These are phyloP conservation scores for Leptodactylus fuscus DNA, from an alignment of 2,113 vertebrate species.

Conservation along the genomic window DNA sequence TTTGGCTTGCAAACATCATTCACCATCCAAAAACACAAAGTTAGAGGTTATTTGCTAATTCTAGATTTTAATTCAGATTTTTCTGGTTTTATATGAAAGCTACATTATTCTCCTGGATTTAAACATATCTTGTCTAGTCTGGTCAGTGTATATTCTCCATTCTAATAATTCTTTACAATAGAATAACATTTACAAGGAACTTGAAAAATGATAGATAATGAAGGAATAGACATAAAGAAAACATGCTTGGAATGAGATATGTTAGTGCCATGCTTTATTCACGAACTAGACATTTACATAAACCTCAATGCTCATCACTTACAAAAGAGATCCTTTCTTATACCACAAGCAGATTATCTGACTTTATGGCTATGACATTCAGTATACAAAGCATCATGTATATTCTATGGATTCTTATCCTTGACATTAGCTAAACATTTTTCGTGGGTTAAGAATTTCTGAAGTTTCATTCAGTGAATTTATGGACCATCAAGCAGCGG, in stretches of 20 bases:
- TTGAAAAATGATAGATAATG: neutral
- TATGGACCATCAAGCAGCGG: too few relatives aligned
- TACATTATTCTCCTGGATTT: neutral
- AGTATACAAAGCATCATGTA: neutral
- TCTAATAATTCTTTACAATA: neutral
- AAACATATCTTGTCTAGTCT: neutral
- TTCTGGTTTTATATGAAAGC: neutral
- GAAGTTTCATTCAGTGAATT: neutral
- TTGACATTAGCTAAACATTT: constrained; percentile 7
- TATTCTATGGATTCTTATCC: neutral
- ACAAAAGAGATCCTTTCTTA: constrained; percentile 5
- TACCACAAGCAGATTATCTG: neutral
- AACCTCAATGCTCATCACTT: neutral
- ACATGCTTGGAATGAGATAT: neutral
- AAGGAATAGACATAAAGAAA: neutral
- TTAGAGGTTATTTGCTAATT: neutral
- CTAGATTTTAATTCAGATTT: neutral
- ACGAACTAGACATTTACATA: neutral
- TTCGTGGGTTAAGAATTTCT: neutral
- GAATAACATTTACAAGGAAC: neutral
- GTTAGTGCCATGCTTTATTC: neutral
- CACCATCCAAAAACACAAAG: neutral
- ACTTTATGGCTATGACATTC: constrained; percentile 24
- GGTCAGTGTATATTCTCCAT: neutral
- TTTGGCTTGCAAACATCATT: too few relatives aligned